These are phyloP conservation scores for Spilogale gracilis DNA, from an alignment of 2,113 vertebrate species.

Conservation along the genomic window DNA sequence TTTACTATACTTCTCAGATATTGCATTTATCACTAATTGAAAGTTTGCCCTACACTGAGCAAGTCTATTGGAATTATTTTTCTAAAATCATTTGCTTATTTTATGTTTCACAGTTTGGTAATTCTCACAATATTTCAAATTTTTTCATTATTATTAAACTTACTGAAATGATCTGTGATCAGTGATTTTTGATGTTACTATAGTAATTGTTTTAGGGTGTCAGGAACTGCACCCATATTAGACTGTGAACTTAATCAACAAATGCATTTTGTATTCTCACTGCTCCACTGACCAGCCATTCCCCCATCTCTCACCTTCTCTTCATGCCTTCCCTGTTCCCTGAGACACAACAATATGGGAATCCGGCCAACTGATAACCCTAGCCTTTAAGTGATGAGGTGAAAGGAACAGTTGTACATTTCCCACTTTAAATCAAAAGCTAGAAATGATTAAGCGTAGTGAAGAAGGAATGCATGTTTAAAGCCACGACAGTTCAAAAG, in stretches of 20 bases:
- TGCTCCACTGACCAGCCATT: not conserved
- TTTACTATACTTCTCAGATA: not conserved
- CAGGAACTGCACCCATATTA: not conserved
- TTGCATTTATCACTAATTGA: not conserved
- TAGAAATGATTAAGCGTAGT: not conserved
- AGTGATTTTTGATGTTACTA: not conserved
- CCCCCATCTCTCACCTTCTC: not conserved
- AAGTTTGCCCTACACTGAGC: not conserved
- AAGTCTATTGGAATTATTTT: not conserved
- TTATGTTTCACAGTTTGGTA: not conserved
- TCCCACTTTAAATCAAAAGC: not conserved
- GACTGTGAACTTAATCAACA: not conserved
- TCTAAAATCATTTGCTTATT: not conserved
- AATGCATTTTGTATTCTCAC: not conserved
- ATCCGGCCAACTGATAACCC: not conserved
- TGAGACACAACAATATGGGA: not conserved
- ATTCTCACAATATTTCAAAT: not conserved
- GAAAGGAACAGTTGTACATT: not conserved
- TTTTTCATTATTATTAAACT: not conserved
- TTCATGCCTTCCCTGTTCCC: not conserved
- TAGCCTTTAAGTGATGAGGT: not conserved
- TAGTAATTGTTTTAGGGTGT: not conserved
- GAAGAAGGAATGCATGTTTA: not conserved
- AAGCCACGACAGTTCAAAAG: not conserved
- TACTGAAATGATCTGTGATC: not conserved